phyloP scores from a whole-genome alignment of 2,113 vertebrate species.

The Antigone vipio region DNA sequence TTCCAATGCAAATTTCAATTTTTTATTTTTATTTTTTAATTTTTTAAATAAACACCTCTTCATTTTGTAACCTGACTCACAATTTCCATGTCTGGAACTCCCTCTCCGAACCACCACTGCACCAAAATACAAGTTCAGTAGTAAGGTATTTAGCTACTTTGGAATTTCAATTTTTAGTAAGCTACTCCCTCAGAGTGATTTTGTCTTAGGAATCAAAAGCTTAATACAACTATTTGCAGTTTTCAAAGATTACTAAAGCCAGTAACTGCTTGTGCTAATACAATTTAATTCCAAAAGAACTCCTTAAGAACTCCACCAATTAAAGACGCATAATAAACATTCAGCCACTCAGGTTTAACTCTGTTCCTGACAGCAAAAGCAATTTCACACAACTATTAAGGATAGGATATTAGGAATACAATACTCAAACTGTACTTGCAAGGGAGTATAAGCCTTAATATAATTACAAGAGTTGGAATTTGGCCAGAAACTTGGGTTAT shows the following conservation, averaged over 20 bases:
- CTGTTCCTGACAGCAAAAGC: background rate
- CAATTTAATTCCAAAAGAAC: background rate
- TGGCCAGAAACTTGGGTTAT: constrained; percentile 30
- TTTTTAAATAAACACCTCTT: background rate
- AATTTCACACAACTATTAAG: background rate
- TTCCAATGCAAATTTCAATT: background rate
- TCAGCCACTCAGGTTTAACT: background rate
- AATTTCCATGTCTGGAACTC: background rate
- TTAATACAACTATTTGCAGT: background rate
- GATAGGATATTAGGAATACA: background rate
- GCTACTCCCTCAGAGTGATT: background rate
- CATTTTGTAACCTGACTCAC: background rate
- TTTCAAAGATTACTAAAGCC: background rate
- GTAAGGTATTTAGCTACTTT: background rate
- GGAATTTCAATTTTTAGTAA: background rate
- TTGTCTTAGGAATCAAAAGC: background rate
- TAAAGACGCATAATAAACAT: background rate
- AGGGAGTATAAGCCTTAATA: constrained; percentile 1
- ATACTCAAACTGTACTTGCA: background rate
- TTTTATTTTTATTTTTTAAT: too few relatives aligned
- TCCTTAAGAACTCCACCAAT: background rate
- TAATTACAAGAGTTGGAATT: constrained; percentile 26
- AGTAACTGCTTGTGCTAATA: background rate
- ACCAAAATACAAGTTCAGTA: background rate
- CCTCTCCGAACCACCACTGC: background rate